Percentiles rank a stretch among this genome's conserved stretches.
Evolutionary conservation across 1,140 invertebrate genomes (phyloP).

Genomic region (Chironomus striatipennis): DNA sequence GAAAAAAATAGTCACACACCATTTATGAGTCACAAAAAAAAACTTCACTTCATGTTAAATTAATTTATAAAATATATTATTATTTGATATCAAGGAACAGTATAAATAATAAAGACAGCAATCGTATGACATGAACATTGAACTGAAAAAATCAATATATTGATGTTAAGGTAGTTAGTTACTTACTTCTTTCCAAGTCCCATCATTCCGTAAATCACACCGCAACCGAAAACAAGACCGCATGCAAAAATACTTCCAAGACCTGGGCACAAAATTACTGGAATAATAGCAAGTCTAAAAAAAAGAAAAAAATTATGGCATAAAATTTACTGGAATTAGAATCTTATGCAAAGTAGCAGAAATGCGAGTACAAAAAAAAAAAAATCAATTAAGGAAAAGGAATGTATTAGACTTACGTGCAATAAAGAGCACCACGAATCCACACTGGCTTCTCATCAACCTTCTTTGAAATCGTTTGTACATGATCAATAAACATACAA

Average conservation of each 20-base stretch:
- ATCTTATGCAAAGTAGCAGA: too few relatives aligned
- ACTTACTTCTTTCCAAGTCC: conserved; percentile 85
- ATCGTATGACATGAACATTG: background rate
- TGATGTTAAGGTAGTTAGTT: conserved; percentile 16
- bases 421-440: conserved; percentile 81
- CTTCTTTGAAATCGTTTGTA: conserved; percentile 69
- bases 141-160: conserved; percentile 25
- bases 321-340: conserved; percentile 24
- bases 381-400: conserved; percentile 4
- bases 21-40: conserved; percentile 17
- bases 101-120: conserved; percentile 27
- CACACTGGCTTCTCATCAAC: conserved; percentile 78
- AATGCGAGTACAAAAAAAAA: too few relatives aligned
- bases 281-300: conserved; percentile 63
- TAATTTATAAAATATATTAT: background rate
- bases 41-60: background rate
- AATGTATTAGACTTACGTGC: conserved; percentile 64
- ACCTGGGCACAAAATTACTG: conserved; percentile 69
- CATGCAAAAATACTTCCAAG: conserved; percentile 73
- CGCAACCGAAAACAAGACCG: conserved; percentile 79
- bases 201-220: conserved; percentile 88
- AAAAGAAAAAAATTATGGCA: conserved; percentile 29
- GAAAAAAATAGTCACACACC: background rate
- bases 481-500: conserved; percentile 89
- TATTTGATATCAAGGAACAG: conserved; percentile 17